Evolutionary conservation across 2,797 vertebrate genomes (phyloP), one percentile per base, ranked within the genome.

Genomic region (Argya squamiceps): DNA sequence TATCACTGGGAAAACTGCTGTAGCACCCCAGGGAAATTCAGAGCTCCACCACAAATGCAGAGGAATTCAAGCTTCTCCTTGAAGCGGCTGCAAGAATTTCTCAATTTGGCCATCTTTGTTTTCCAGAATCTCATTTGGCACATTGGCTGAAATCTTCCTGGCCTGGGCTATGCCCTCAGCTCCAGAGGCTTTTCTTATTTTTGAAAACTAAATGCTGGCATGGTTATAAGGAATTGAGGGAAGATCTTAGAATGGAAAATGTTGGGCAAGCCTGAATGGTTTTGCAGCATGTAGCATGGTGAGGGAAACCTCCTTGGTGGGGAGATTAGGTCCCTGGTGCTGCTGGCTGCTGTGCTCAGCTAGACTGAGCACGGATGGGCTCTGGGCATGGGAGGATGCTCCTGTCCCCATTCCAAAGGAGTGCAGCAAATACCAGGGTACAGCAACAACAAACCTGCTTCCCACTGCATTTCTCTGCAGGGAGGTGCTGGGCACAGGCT

Each of bases 1-100:
- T 97, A 93, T 89, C 93, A 80, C 74, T 85, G 93, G 88, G 96
- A 93, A 96, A 89, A 95, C 88, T 90, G 71, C 88, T 94, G 93
- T 39, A 52, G 74, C 70, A 91, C 91, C 92, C 81, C 10, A 1
- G 91, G 93, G 92, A 90, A 92, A 95, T 92, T 84, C 84, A 85
- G 43, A 78, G 32, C 47, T 55, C 70, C 0, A 3, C 92, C 95
- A 79, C 89, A 85, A 94, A 89, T 1, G 5, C 9, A 0, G 81
- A 95, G 91, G 71, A 92, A 89, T 84, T 74, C 12, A 8, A 86
- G 69, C 36, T 71, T 85, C 94, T 85, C 93, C 81, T 87, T 92
- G 64, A 95, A 95, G 87, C 16, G 3, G 78, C 46, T 89, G 89
- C 43, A 84, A 70, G 68, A 95, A 93, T 94, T 93, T 95, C 75